Base-by-base conservation (phyloP, 2,113 vertebrate genomes). In the Capreolus pygargus region DNA sequence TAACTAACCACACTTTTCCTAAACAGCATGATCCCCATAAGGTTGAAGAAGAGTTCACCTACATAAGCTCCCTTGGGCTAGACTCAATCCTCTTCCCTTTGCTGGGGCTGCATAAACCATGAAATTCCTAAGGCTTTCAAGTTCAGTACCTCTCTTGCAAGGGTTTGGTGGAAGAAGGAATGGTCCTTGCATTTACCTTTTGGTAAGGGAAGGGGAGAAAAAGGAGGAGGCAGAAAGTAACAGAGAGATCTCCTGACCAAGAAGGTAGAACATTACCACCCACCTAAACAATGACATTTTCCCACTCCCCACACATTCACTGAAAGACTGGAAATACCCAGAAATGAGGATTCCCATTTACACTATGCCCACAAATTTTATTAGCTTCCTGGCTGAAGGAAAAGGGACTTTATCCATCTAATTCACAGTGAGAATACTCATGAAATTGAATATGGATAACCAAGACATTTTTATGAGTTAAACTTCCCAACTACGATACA, bases 71-170 rank as follows among this genome's bases (percentile, higher is more conserved):
- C 98, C 98, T 98, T 98, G 98, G 98, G 98, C 98, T 98, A 98
- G 98, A 98, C 98, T 98, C 97, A 98, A 98, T 98, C 98, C 96
- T 98, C 98, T 98, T 98, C 97, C 98, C 98, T 98, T 98, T 98
- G 98, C 97, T 98, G 98, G 98, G 98, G 98, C 93, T 98, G 98
- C 98, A 98, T 98, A 98, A 98, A 98, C 93, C 98, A 98, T 98
- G 98, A 98, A 98, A 98, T 98, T 98, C 98, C 98, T 98, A 98
- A 98, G 98, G 98, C 97, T 98, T 95, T 98, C 98, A 98, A 98
- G 98, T 97, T 98, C 98, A 98, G 97, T 97, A 98, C 97, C 98
- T 98, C 98, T 98, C 98, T 92, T 98, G 98, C 95, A 98, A 98
- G 98, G 98, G 97, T 98, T 97, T 98, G 98, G 98, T 98, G 96